Base-by-base conservation (phyloP, 2,113 vertebrate species). In the Stegostoma tigrinum region DNA sequence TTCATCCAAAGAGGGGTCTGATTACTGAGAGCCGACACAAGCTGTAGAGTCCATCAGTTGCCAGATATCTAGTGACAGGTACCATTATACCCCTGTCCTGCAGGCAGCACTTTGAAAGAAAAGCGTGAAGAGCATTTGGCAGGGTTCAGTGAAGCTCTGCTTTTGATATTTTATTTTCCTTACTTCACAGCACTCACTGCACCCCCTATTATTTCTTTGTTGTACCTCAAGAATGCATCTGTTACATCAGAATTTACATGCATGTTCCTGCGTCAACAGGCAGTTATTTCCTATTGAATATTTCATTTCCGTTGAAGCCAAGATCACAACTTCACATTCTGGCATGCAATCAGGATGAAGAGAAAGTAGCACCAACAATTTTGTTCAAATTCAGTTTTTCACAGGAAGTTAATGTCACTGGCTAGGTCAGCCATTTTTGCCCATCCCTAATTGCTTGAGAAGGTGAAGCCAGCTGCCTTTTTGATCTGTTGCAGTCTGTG, bases 21-120 rank as follows among this genome's bases (percentile, higher is more conserved):
- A 95, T 95, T 95, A 95, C 67, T 30, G 67, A 95, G 67, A 52
- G 42, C 38, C 68, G 45, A 72, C 68, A 72, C 67, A 17, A 95
- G 67, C 94, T 66, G 61, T 66, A 15, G 21, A 68, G 45, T n/a
- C 91, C 38, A 70, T 42, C n/a, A 94, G 93, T 94, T 68, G 70
- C 93, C 64, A 45, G 93, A 94, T 68, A 94, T 38, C 93, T 38
- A 38, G 61, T 67, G 93, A 70, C 66, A 70, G 5, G 8, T 94
- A 67, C 66, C n/a, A 67, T 6, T 68, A 70, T 94, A 94, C 15
- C 42, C 67, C 42, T 72, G 66, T 72, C 52, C 42, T 70, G 38
- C 38, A 70, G 66, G 24, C 66, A 70, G 48, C 24, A 48, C 67
- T 72, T 95, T 5, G 38, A 48, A 21, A 38, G 55, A 61, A 61